Conservation (phyloP, 1,140 invertebrate genomes). For the Lerema accius region DNA sequence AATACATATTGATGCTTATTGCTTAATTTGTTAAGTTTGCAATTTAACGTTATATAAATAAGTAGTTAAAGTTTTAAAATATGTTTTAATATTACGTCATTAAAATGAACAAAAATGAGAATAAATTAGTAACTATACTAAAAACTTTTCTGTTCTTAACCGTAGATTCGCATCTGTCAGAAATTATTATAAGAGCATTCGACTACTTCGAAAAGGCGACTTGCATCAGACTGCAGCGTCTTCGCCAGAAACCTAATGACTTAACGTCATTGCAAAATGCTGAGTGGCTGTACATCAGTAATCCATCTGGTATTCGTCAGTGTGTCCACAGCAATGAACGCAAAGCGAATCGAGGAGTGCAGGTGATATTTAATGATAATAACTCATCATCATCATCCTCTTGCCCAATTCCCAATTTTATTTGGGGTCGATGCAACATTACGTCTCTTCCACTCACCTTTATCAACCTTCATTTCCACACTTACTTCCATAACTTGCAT, state of each 20-base stretch:
- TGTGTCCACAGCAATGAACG: constrained; percentile 74
- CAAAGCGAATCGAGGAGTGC: constrained; percentile 60
- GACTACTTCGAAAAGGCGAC: constrained; percentile 71
- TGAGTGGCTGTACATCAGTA: constrained; percentile 71
- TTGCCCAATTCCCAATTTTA: too few species aligned
- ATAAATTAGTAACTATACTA: too few species aligned
- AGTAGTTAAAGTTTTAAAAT: too few species aligned
- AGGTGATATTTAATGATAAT: too few species aligned
- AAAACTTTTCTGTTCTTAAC: constrained; percentile 17
- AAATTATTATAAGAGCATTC: constrained; percentile 64
- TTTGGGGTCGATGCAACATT: too few species aligned
- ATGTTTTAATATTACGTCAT: too few species aligned
- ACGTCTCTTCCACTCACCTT: too few species aligned
- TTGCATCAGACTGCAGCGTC: constrained; percentile 69
- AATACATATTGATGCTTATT: neutral
- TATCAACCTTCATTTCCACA: too few species aligned
- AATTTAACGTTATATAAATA: constrained; percentile 1
- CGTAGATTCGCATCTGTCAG: constrained; percentile 57
- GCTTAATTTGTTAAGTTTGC: neutral
- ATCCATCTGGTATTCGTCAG: constrained; percentile 64
- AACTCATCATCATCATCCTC: too few species aligned
- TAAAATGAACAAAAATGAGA: too few species aligned
- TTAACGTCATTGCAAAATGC: constrained; percentile 56
- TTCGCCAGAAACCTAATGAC: constrained; percentile 64
- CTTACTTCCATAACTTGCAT: too few species aligned